These are phyloP conservation scores for Poeciliopsis infans DNA, from an alignment of 2,797 vertebrate species.

Conservation along the genomic window DNA sequence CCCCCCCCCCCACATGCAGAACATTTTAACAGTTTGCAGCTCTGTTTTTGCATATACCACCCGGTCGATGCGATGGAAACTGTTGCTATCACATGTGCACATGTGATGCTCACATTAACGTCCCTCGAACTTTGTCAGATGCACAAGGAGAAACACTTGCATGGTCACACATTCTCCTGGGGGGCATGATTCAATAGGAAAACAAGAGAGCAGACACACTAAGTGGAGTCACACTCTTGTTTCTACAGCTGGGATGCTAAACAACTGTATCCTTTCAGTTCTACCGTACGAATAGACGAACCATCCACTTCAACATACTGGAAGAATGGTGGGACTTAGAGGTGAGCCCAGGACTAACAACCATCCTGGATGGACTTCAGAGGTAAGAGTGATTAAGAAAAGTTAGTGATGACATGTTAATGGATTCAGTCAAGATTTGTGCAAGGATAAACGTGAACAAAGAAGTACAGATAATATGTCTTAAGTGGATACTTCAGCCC, in stretches of 20 bases:
- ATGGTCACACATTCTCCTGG: conserved; percentile 46
- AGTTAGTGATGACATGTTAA: conserved; percentile 22
- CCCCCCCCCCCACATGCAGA: conserved; percentile 41
- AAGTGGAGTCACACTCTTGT: conserved; percentile 74
- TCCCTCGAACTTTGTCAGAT: conserved; percentile 14
- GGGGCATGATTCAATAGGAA: conserved; percentile 66
- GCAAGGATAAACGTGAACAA: conserved; percentile 5
- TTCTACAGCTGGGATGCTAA: conserved; percentile 75
- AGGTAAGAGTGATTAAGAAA: conserved; percentile 30
- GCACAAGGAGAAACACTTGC: conserved; percentile 47
- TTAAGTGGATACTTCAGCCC: conserved; percentile 55
- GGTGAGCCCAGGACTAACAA: conserved; percentile 20
- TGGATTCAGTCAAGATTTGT: conserved; percentile 20
- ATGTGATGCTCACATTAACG: conserved; percentile 25
- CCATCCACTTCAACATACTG: conserved; percentile 31
- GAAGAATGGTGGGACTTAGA: conserved; percentile 20
- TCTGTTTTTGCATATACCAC: conserved; percentile 45
- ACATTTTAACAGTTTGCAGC: conserved; percentile 63
- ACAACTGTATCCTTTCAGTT: conserved; percentile 50
- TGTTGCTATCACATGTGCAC: conserved; percentile 38
- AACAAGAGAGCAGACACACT: conserved; percentile 72
- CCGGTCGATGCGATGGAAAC: conserved; percentile 29
- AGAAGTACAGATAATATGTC: conserved; percentile 39
- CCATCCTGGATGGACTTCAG: conserved; percentile 8
- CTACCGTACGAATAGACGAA: conserved; percentile 25